Conservation (phyloP, 2,113 vertebrate genomes). For the Nicator chloris region DNA sequence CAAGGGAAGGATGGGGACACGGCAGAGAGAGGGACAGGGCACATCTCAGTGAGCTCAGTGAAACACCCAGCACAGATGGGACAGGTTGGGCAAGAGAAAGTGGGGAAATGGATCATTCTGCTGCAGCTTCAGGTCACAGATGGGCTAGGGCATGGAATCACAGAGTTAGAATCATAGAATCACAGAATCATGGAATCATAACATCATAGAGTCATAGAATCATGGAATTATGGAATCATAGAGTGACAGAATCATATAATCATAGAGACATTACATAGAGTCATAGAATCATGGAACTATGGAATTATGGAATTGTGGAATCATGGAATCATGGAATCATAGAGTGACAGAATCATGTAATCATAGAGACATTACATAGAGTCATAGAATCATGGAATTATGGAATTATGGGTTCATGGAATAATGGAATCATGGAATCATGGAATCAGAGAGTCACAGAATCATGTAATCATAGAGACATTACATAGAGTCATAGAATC, state of each 20-base stretch:
- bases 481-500: background rate
- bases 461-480: background rate
- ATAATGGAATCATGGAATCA: background rate
- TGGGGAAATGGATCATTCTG: background rate
- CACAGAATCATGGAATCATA: background rate
- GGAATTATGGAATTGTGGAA: fast-evolving
- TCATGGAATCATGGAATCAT: background rate
- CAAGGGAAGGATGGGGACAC: background rate
- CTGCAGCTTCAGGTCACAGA: background rate
- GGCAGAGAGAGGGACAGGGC: background rate
- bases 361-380: background rate
- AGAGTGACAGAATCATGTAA: too few species aligned
- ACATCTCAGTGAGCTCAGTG: background rate
- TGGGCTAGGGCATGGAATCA: fast-evolving
- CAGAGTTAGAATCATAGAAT: background rate
- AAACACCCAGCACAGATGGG: background rate
- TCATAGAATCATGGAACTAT: fast-evolving
- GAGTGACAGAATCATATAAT: fast-evolving
- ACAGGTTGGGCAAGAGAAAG: background rate
- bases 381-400: background rate
- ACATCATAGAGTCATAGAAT: fast-evolving
- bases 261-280: fast-evolving
- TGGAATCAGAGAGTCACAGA: too few species aligned
- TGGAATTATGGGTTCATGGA: fast-evolving
- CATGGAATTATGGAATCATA: fast-evolving